A percentile compares a stretch with the other conserved stretches of the same genome.
These are phyloP conservation scores for Drosophila erecta DNA, from an alignment of 1,140 invertebrate genomes.

Conservation along the genomic window DNA sequence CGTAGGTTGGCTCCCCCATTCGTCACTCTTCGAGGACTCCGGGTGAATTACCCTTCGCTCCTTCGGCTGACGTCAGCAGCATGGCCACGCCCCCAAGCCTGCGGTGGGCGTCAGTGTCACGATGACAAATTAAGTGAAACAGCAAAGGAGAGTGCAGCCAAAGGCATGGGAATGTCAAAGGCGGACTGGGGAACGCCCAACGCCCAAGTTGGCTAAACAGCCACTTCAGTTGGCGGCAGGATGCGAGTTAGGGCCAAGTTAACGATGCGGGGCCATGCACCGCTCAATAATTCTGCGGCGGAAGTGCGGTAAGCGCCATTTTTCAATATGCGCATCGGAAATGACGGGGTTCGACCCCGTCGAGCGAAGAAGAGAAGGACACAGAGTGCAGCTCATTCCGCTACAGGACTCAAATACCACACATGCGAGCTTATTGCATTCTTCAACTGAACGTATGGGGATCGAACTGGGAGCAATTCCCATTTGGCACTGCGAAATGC, in stretches of 20 bases:
- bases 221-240: slow-evolving; percentile 48
- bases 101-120: slow-evolving; percentile 28
- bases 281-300: slow-evolving; percentile 62
- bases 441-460: slow-evolving; percentile 10
- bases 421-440: slow-evolving; percentile 60
- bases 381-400: slow-evolving; percentile 15
- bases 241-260: slow-evolving; percentile 58
- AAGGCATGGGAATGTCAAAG: slow-evolving; percentile 30
- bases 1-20: slow-evolving; percentile 46
- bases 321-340: slow-evolving; percentile 76
- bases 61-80: slow-evolving; percentile 59
- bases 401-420: slow-evolving; percentile 3
- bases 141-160: slow-evolving; percentile 35
- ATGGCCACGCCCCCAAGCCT: slow-evolving; percentile 48
- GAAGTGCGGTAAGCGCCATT: slow-evolving; percentile 74
- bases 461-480: slow-evolving; percentile 19
- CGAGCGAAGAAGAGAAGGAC: too few relatives aligned
- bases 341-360: too few relatives aligned
- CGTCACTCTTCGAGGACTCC: slow-evolving; percentile 42
- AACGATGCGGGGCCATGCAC: slow-evolving; percentile 57
- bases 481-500: slow-evolving; percentile 43
- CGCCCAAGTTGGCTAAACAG: slow-evolving; percentile 51
- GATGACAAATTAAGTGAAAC: slow-evolving; percentile 71
- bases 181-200: slow-evolving; percentile 38
- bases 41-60: slow-evolving; percentile 23